Evolutionary conservation across 2,888 invertebrate genomes (phyloP).

Genomic region (Fissipunctia ypsillon): DNA sequence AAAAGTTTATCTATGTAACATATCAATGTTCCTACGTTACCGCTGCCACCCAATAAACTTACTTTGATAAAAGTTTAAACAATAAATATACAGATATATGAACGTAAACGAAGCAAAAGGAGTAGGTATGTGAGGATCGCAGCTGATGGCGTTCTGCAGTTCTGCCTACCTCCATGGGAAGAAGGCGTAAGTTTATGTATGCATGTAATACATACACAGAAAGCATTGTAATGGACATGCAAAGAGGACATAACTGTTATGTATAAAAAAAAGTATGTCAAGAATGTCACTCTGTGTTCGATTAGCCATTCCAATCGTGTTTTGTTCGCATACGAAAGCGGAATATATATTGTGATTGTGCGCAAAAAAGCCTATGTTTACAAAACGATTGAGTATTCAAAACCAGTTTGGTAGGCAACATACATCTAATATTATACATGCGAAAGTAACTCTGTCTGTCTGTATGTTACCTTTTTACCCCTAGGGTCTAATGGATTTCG

Average conservation of each 20-base stretch:
- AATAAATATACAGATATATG: not conserved
- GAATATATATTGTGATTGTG: constrained; percentile 16
- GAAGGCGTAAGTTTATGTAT: no score
- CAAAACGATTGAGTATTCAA: constrained; percentile 6
- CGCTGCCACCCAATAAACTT: not conserved
- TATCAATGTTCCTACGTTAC: not conserved
- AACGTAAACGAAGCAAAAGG: no score
- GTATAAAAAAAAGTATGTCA: not conserved
- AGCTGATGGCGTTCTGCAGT: no score
- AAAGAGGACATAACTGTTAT: constrained; percentile 10
- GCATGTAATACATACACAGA: no score
- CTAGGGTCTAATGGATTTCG: not conserved
- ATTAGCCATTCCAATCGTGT: constrained; percentile 44
- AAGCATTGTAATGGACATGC: not conserved
- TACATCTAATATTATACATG: not conserved
- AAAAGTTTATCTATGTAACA: not conserved
- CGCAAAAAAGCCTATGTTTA: constrained; percentile 12
- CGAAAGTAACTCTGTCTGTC: not conserved
- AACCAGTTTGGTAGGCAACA: not conserved
- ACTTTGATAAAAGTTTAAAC: no score
- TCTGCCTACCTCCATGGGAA: no score
- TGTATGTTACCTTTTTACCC: not conserved
- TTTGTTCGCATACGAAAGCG: constrained; percentile 21
- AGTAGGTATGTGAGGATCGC: no score
- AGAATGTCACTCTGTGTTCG: constrained; percentile 22